Evolutionary conservation across 2,113 vertebrate species (phyloP).

Genomic region (Phyllopteryx taeniolatus): DNA sequence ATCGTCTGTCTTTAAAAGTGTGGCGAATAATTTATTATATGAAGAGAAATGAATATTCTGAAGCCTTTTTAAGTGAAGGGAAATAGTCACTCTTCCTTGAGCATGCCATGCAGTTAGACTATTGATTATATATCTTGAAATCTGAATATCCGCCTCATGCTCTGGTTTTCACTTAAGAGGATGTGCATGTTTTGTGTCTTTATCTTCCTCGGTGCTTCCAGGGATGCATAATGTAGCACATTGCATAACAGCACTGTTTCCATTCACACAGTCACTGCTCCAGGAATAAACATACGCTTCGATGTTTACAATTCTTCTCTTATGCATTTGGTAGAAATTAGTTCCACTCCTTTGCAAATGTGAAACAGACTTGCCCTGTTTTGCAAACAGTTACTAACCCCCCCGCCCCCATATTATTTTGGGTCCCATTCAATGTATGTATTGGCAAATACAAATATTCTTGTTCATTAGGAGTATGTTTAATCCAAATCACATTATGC

Average conservation of each 20-base stretch:
- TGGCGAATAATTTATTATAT: conserved; percentile 55
- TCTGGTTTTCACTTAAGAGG: conserved; percentile 61
- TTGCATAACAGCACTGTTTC: conserved; percentile 60
- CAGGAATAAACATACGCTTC: conserved; percentile 54
- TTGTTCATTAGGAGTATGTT: conserved; percentile 24
- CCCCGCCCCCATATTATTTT: conserved; percentile 9
- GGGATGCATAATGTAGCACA: conserved; percentile 57
- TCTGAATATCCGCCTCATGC: conserved; percentile 38
- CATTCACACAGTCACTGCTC: conserved; percentile 41
- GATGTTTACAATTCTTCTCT: conserved; percentile 44
- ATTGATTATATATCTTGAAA: conserved; percentile 62
- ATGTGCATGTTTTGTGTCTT: conserved; percentile 65
- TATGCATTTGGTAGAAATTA: conserved; percentile 43
- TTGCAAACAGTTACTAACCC: not conserved
- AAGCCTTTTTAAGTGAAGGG: conserved; percentile 33
- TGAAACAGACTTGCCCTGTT: conserved; percentile 1
- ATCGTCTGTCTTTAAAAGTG: conserved; percentile 27
- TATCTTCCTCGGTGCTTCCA: conserved; percentile 37
- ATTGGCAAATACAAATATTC: conserved; percentile 7
- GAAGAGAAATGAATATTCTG: conserved; percentile 31
- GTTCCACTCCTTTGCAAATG: conserved; percentile 23
- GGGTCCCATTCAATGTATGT: not conserved
- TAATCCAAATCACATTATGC: too few species aligned
- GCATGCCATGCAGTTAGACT: conserved; percentile 35
- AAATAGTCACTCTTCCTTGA: conserved; percentile 26